These are phyloP conservation scores for Bactericera cockerelli DNA, from an alignment of 1,140 invertebrate species.

Conservation along the genomic window DNA sequence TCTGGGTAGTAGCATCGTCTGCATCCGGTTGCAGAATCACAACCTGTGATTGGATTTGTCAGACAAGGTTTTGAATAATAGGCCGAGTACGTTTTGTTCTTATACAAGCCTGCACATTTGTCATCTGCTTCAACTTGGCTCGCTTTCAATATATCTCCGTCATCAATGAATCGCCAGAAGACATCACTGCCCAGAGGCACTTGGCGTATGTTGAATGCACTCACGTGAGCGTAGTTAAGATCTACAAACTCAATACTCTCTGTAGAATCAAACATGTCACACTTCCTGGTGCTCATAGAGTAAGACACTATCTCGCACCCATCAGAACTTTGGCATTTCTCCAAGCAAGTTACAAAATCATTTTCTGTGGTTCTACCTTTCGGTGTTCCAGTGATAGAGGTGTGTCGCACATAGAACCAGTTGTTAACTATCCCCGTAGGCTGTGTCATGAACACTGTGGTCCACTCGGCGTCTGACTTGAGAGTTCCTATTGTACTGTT, in stretches of 20 bases:
- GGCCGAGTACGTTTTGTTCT: constrained; percentile 11
- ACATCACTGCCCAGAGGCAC: not conserved
- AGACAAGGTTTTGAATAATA: constrained; percentile 11
- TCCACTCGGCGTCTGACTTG: constrained; percentile 9
- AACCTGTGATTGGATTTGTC: constrained; percentile 1
- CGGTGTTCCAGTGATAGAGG: constrained; percentile 1
- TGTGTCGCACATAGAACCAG: constrained; percentile 13
- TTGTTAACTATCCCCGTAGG: constrained; percentile 10
- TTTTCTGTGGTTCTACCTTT: constrained; percentile 2
- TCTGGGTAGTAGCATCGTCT: constrained; percentile 12
- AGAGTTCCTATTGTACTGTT: not conserved
- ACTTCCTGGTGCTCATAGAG: not conserved
- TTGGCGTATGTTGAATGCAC: constrained; percentile 4
- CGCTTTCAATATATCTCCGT: not conserved
- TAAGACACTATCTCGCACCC: constrained; percentile 3
- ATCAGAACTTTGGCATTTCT: not conserved
- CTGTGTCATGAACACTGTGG: constrained; percentile 15
- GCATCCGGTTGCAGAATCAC: not conserved
- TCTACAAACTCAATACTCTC: constrained; percentile 11
- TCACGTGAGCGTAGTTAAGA: not conserved
- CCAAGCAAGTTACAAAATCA: not conserved
- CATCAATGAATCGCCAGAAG: not conserved
- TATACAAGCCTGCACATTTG: not conserved
- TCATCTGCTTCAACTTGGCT: not conserved
- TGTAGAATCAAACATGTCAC: not conserved